Percentiles rank a stretch among this genome's conserved stretches.
phyloP scores from a whole-genome alignment of 2,888 invertebrate species.

The Stramonita haemastoma region DNA sequence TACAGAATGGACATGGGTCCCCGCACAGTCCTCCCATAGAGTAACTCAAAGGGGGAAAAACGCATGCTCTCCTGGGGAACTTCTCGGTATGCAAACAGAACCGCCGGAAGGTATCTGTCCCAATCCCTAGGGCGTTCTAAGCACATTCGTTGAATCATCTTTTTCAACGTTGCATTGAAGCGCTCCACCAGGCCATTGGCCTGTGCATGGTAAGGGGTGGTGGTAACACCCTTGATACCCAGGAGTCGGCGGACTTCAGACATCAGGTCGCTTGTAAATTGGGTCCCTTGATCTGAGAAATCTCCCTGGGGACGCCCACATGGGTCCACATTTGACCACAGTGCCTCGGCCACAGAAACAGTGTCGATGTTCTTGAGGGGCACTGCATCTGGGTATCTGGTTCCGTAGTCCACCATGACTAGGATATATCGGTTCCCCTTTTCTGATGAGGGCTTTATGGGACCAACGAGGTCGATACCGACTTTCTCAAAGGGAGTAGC shows the following conservation, averaged over 20 bases:
- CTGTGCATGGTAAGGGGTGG: constrained; percentile 10
- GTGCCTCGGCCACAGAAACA: constrained; percentile 41
- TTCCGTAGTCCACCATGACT: constrained; percentile 9
- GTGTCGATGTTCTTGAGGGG: background rate
- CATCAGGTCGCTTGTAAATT: background rate
- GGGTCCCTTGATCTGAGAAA: constrained; percentile 49
- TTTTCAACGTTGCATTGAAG: too few relatives aligned
- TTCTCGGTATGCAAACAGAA: background rate
- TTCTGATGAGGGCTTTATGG: background rate
- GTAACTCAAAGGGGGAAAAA: background rate
- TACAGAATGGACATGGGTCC: too few relatives aligned
- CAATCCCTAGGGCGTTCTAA: background rate
- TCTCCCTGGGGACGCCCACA: constrained; percentile 39
- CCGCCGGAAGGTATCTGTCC: background rate
- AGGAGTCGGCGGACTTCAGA: constrained; percentile 41
- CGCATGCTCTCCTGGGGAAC: background rate
- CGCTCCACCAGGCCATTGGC: too few relatives aligned
- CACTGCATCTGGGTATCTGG: background rate
- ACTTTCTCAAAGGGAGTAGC: background rate
- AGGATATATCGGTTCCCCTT: constrained; percentile 45
- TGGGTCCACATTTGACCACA: constrained; percentile 43
- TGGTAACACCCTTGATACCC: background rate
- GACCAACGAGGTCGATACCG: background rate
- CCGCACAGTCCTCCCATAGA: background rate
- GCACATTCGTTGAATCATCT: background rate